These are phyloP conservation scores for Vidua macroura DNA, from an alignment of 2,113 vertebrate genomes.

Conservation along the genomic window DNA sequence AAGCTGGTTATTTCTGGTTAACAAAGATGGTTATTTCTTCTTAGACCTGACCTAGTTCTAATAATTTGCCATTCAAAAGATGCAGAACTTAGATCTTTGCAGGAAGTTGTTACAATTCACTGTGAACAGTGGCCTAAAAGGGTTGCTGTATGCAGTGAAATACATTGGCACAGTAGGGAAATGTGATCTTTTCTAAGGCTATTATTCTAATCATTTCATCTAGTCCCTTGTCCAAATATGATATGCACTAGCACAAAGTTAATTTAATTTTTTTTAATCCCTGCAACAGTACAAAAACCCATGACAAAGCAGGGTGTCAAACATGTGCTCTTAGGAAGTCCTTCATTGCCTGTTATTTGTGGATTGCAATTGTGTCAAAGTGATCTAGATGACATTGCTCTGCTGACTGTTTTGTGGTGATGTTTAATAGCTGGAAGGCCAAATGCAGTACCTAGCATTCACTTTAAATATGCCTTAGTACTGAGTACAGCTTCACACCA, in stretches of 20 bases:
- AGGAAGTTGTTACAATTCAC: slow-evolving; percentile 28
- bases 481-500: background rate
- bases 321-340: slow-evolving; percentile 46
- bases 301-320: slow-evolving; percentile 56
- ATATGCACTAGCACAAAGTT: slow-evolving; percentile 69
- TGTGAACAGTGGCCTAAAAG: slow-evolving; percentile 43
- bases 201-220: slow-evolving; percentile 72
- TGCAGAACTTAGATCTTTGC: slow-evolving; percentile 28
- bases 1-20: slow-evolving; percentile 25
- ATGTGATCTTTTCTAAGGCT: slow-evolving; percentile 68
- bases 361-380: slow-evolving; percentile 34
- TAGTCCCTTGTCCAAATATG: slow-evolving; percentile 68
- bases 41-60: slow-evolving; percentile 51
- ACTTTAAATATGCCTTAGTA: background rate
- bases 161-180: slow-evolving; percentile 62
- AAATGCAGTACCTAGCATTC: background rate
- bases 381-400: slow-evolving; percentile 34
- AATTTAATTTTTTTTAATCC: slow-evolving; percentile 64
- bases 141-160: background rate
- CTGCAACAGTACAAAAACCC: slow-evolving; percentile 55
- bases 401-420: slow-evolving; percentile 35
- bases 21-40: slow-evolving; percentile 35
- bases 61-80: slow-evolving; percentile 55
- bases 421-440: slow-evolving; percentile 43
- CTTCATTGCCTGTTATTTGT: slow-evolving; percentile 56